Evolutionary conservation across 1,140 invertebrate genomes (phyloP).

Genomic region (Marisa cornuarietis): DNA sequence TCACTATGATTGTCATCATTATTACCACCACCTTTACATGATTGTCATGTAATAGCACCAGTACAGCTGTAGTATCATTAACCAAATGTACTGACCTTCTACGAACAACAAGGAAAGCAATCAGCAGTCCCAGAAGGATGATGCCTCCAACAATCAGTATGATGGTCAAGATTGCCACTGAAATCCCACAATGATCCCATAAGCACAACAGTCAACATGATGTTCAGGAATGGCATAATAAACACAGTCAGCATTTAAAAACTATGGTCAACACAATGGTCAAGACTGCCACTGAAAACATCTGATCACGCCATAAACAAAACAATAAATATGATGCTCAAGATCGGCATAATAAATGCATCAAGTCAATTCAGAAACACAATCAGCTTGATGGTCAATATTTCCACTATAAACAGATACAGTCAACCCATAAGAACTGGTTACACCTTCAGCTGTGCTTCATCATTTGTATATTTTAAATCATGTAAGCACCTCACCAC

Average conservation of each 20-base stretch:
- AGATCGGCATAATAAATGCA: background rate
- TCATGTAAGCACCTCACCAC: too few relatives aligned
- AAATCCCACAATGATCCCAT: background rate
- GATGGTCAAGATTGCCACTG: slow-evolving; percentile 26
- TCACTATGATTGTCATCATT: too few relatives aligned
- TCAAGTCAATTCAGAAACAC: background rate
- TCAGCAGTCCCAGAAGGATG: slow-evolving; percentile 19
- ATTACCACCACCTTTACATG: too few relatives aligned
- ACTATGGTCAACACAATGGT: background rate
- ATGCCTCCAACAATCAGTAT: slow-evolving; percentile 20
- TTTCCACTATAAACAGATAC: too few relatives aligned
- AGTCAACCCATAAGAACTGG: too few relatives aligned
- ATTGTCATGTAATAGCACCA: too few relatives aligned
- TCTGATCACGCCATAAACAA: background rate
- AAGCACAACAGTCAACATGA: background rate
- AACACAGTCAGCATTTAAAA: too few relatives aligned
- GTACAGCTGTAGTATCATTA: background rate
- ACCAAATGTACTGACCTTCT: slow-evolving; percentile 10
- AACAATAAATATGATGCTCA: background rate
- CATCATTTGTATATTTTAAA: too few relatives aligned
- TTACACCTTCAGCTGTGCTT: too few relatives aligned
- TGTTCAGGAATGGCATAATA: background rate
- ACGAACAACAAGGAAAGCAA: slow-evolving; percentile 25
- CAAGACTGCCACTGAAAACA: background rate
- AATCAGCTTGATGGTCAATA: too few relatives aligned